A percentile compares a stretch with the other conserved stretches of the same genome.
phyloP scores from a whole-genome alignment of 1,140 invertebrate species.

The Sarcophaga peregrina region DNA sequence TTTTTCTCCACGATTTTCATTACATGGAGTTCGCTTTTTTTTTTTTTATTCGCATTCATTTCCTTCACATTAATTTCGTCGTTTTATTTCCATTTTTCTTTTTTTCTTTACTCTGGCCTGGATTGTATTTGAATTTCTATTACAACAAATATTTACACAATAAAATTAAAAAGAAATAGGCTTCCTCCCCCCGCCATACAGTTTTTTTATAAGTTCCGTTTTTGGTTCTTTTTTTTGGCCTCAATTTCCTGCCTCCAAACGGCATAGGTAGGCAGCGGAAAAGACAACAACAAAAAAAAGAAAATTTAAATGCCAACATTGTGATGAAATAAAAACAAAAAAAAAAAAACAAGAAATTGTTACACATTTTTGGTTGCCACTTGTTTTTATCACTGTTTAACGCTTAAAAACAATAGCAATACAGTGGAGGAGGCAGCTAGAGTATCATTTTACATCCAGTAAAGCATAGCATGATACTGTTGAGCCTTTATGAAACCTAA shows the following conservation, averaged over 20 bases:
- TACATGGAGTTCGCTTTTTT: neutral
- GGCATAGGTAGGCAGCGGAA: too few species aligned
- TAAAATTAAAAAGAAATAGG: constrained; percentile 2
- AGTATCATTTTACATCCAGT: too few species aligned
- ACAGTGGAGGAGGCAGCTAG: neutral
- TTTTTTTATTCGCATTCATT: neutral
- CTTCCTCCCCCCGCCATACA: too few species aligned
- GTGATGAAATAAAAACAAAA: neutral
- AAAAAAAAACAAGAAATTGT: neutral
- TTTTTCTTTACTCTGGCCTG: too few species aligned
- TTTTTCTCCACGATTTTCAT: neutral
- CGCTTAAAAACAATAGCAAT: constrained; percentile 25
- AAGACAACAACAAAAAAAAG: too few species aligned
- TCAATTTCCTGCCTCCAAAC: neutral
- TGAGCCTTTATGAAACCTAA: too few species aligned
- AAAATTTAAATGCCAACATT: neutral
- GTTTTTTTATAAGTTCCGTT: too few species aligned
- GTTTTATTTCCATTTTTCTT: too few species aligned
- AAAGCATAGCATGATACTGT: too few species aligned
- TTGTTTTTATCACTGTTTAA: neutral
- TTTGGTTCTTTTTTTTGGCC: too few species aligned
- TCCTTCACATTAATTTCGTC: too few species aligned
- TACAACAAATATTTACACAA: constrained; percentile 18
- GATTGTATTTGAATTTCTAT: neutral
- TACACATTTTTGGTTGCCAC: neutral